These are phyloP conservation scores for Hipparchia semele DNA, from an alignment of 2,888 invertebrate genomes.

Conservation along the genomic window DNA sequence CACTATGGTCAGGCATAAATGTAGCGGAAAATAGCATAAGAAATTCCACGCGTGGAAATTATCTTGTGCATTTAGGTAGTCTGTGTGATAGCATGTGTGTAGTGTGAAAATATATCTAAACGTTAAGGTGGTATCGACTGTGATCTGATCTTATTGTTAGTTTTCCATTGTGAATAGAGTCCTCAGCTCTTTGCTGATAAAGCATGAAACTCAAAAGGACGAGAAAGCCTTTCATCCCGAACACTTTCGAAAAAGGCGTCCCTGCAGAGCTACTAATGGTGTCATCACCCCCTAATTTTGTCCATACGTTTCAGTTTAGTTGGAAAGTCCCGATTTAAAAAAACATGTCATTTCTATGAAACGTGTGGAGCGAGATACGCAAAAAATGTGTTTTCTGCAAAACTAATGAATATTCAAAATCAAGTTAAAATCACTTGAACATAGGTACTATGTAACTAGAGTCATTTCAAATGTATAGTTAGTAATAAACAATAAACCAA, in stretches of 20 bases:
- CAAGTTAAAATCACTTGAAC: too few relatives aligned
- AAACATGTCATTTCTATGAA: too few relatives aligned
- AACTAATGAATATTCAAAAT: too few relatives aligned
- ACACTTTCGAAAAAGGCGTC: conserved; percentile 34
- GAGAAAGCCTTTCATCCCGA: conserved; percentile 47
- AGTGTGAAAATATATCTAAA: neutral
- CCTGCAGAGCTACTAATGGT: conserved; percentile 28
- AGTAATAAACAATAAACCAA: too few relatives aligned
- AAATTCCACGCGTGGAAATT: too few relatives aligned
- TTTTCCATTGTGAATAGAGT: conserved; percentile 47
- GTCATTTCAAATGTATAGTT: too few relatives aligned
- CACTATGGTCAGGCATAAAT: too few relatives aligned
- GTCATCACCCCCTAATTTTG: conserved; percentile 22
- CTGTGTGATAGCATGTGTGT: too few relatives aligned
- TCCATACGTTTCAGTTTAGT: neutral
- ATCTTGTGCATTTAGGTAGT: too few relatives aligned
- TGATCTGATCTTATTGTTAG: conserved; percentile 44
- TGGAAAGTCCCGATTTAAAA: neutral
- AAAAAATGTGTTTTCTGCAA: too few relatives aligned
- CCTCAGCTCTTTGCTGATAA: conserved; percentile 44
- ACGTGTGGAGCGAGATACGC: neutral
- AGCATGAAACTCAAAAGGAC: conserved; percentile 45
- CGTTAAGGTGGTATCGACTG: conserved; percentile 30
- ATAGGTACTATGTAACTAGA: too few relatives aligned
- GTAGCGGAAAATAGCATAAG: too few relatives aligned